These are phyloP conservation scores for Cyphomyrmex costatus DNA, from an alignment of 1,140 invertebrate species.

Conservation along the genomic window DNA sequence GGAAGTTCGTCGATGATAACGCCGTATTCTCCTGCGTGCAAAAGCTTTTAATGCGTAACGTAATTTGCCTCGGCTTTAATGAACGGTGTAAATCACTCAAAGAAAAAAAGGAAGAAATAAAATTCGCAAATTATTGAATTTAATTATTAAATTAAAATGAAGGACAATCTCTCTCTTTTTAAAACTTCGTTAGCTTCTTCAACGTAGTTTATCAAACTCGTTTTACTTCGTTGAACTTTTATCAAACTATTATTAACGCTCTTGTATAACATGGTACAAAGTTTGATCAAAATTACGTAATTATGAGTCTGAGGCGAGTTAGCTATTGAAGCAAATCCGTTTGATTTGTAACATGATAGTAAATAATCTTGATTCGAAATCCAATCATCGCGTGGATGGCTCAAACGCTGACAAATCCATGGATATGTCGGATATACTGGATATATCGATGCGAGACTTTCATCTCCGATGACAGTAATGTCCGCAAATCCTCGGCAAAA, in stretches of 20 bases:
- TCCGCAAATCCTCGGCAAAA: slow-evolving; percentile 56
- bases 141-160: slow-evolving; percentile 49
- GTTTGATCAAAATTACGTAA: slow-evolving; percentile 38
- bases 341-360: slow-evolving; percentile 47
- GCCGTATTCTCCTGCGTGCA: slow-evolving; percentile 31
- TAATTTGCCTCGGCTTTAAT: slow-evolving; percentile 51
- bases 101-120: background rate
- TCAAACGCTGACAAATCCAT: slow-evolving; percentile 40
- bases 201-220: slow-evolving; percentile 58
- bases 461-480: slow-evolving; percentile 52
- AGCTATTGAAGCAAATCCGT: slow-evolving; percentile 1
- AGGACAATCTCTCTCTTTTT: slow-evolving; percentile 34
- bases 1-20: slow-evolving; percentile 38
- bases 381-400: slow-evolving; percentile 27
- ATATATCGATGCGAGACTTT: slow-evolving; percentile 22
- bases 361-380: slow-evolving; percentile 48
- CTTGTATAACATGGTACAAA: background rate
- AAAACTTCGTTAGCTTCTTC: slow-evolving; percentile 44
- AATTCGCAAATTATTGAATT: slow-evolving; percentile 46
- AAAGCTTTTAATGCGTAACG: slow-evolving; percentile 46
- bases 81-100: slow-evolving; percentile 5
- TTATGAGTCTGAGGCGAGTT: slow-evolving; percentile 26
- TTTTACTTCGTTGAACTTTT: slow-evolving; percentile 43
- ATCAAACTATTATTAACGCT: slow-evolving; percentile 47
- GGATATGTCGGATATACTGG: slow-evolving; percentile 28